Conservation (phyloP, 2,888 invertebrate species). For the Synergus umbraculus region DNA sequence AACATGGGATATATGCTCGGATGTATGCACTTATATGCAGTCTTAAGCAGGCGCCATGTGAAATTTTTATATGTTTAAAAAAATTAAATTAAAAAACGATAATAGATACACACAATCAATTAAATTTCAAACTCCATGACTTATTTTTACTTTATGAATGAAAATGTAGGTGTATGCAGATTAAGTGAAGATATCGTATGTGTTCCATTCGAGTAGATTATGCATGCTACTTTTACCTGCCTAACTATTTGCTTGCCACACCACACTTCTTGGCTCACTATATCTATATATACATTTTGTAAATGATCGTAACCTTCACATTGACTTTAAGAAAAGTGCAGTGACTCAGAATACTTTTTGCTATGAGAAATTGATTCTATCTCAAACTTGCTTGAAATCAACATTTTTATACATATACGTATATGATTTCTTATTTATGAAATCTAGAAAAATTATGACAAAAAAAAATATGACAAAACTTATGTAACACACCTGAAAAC, state of each 20-base stretch:
- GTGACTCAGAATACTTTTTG: slow-evolving; percentile 14
- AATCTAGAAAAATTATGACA: no score
- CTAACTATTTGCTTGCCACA: neutral
- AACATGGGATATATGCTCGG: neutral
- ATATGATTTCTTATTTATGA: no score
- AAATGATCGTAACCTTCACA: slow-evolving; percentile 22
- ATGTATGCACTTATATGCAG: neutral
- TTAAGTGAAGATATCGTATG: slow-evolving; percentile 16
- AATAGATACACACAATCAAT: no score
- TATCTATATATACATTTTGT: neutral
- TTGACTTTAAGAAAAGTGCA: slow-evolving; percentile 5
- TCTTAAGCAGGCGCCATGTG: neutral
- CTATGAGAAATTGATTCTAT: neutral
- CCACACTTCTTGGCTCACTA: neutral
- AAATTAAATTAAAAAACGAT: no score
- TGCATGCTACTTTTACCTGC: slow-evolving; percentile 18
- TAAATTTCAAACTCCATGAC: neutral
- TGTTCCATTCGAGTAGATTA: slow-evolving; percentile 5
- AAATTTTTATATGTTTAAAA: no score
- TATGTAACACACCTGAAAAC: neutral
- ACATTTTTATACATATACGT: no score
- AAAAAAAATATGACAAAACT: no score
- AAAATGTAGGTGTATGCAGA: slow-evolving; percentile 13
- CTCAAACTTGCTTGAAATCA: no score
- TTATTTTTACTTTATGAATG: neutral